Evolutionary conservation across 2,888 invertebrate species (phyloP).

Genomic region (Hemicrepidius hirtus): DNA sequence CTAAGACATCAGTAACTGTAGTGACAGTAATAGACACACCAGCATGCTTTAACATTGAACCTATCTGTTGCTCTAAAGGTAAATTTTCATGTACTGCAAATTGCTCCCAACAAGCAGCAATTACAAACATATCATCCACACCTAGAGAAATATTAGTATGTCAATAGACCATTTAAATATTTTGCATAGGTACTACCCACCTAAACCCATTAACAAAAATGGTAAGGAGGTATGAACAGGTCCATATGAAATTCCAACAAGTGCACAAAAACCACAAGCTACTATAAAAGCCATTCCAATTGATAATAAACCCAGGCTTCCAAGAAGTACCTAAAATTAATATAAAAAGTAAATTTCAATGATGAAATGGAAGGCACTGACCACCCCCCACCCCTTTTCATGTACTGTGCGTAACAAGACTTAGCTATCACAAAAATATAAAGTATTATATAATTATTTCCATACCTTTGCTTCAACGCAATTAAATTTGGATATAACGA

Average conservation of each 20-base stretch:
- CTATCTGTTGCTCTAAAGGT: conserved; percentile 79
- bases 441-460: no score
- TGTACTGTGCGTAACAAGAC: no score
- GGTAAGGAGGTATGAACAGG: conserved; percentile 89
- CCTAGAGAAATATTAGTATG: conserved; percentile 72
- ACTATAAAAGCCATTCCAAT: conserved; percentile 84
- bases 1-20: conserved; percentile 87
- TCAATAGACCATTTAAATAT: background rate
- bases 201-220: conserved; percentile 86
- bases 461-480: conserved; percentile 82
- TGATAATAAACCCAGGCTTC: conserved; percentile 80
- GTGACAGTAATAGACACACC: conserved; percentile 90
- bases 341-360: no score
- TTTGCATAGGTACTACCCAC: conserved; percentile 59
- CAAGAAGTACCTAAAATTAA: conserved; percentile 76
- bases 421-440: no score
- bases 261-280: conserved; percentile 83
- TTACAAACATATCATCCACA: conserved; percentile 91
- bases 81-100: conserved; percentile 74
- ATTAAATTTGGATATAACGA: conserved; percentile 84
- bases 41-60: conserved; percentile 83
- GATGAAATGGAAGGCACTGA: no score
- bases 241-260: conserved; percentile 83
- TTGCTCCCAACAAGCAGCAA: conserved; percentile 86
- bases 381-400: no score